These are phyloP conservation scores for Phalangium opilio DNA, from an alignment of 2,888 invertebrate species.

Conservation along the genomic window DNA sequence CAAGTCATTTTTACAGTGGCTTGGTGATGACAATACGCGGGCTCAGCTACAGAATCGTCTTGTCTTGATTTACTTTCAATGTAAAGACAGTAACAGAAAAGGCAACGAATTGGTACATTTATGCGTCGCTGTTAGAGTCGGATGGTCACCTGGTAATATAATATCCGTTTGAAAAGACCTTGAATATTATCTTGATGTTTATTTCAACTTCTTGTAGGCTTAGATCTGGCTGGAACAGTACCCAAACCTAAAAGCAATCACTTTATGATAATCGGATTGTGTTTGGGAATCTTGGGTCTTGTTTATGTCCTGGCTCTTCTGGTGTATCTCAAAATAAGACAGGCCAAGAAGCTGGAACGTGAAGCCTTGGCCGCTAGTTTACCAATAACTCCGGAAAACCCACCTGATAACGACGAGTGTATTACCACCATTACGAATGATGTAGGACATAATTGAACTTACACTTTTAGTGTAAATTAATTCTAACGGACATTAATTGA, in stretches of 20 bases:
- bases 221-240: conserved; percentile 9
- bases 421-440: no score
- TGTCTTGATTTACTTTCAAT: conserved; percentile 60
- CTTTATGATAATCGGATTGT: conserved; percentile 67
- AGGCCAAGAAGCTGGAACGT: conserved; percentile 2
- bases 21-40: conserved; percentile 60
- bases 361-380: no score
- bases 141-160: conserved; percentile 13
- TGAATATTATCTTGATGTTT: background rate
- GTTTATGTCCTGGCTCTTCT: conserved; percentile 74
- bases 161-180: no score
- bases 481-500: no score
- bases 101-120: conserved; percentile 9
- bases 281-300: conserved; percentile 65
- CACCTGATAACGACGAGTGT: no score
- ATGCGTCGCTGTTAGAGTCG: conserved; percentile 15
- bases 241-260: conserved; percentile 42
- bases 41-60: conserved; percentile 62
- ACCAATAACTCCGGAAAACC: no score
- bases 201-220: conserved; percentile 5
- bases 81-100: conserved; percentile 42
- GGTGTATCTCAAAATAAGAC: conserved; percentile 60
- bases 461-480: no score
- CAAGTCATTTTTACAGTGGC: conserved; percentile 39
- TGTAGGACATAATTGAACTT: no score